These are phyloP conservation scores for Erpetoichthys calabaricus DNA, from an alignment of 2,797 vertebrate genomes.

Conservation along the genomic window DNA sequence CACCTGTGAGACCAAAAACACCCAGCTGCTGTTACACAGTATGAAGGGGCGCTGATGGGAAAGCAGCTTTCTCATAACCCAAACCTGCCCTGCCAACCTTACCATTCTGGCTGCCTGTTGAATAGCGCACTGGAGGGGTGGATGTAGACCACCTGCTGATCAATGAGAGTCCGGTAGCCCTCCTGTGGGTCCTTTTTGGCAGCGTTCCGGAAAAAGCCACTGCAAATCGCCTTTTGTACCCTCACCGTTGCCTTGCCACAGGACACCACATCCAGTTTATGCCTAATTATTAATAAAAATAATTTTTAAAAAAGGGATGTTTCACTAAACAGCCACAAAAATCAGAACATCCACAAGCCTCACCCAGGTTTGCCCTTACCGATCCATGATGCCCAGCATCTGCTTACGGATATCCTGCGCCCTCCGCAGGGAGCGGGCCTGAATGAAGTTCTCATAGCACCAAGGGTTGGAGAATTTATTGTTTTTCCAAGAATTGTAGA, in stretches of 20 bases:
- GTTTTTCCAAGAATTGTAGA: constrained; percentile 98
- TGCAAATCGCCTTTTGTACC: constrained; percentile 96
- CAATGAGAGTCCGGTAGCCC: constrained; percentile 88
- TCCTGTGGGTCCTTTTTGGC: constrained; percentile 97
- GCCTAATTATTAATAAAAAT: constrained; percentile 39
- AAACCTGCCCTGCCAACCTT: constrained; percentile 21
- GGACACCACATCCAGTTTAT: constrained; percentile 93
- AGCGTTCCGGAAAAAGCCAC: constrained; percentile 93
- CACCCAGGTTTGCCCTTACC: constrained; percentile 37
- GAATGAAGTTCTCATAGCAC: constrained; percentile 98
- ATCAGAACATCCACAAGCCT: background rate
- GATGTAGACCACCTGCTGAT: constrained; percentile 96
- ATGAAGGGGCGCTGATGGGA: too few relatives aligned
- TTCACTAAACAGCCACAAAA: background rate
- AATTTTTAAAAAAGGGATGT: background rate
- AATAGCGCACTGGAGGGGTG: constrained; percentile 95
- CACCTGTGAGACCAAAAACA: too few relatives aligned
- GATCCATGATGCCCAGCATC: constrained; percentile 98
- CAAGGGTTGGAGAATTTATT: constrained; percentile 98
- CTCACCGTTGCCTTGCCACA: constrained; percentile 92
- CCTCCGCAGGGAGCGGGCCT: constrained; percentile 82
- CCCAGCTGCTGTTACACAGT: too few relatives aligned
- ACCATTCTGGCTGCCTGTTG: constrained; percentile 96
- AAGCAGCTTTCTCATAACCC: too few relatives aligned
- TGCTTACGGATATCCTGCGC: constrained; percentile 97